Base-by-base conservation (phyloP, 64 coral and sea anemone genomes). In the Pocillopora verrucosa region DNA sequence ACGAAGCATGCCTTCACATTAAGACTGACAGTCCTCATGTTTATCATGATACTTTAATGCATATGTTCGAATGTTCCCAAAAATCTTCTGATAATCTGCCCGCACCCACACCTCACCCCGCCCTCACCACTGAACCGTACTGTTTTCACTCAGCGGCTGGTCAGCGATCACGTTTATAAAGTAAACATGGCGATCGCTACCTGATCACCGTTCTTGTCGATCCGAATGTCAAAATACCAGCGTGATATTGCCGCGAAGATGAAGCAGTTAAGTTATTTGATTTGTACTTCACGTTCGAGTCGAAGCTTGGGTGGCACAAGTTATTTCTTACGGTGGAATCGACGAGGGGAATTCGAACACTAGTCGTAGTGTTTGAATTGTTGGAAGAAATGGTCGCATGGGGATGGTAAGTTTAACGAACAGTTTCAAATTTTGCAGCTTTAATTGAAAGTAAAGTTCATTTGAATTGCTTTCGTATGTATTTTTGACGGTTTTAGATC, bases 401-500 rank as follows among this genome's bases (percentile, higher is more conserved):
- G 6, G 41, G 41, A 45, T 6, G 41, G n/a, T n/a, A n/a, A n/a
- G n/a, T n/a, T n/a, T n/a, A n/a, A n/a, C n/a, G n/a, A n/a, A n/a
- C n/a, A n/a, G n/a, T n/a, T n/a, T n/a, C 41, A 45, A 45, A 45
- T 45, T 45, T 45, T 45, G 6, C 41, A 2, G 41, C 41, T 45
- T 45, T 2, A 45, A 45, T 45, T 45, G 41, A 45, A 45, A 45
- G 41, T 3, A 45, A 45, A 45, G 41, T 45, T 45, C 41, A 45
- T 67, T 67, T 67, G 13, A 67, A 67, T 67, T 67, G 64, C 22
- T 78, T 78, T 56, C 76, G 4, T 34, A 61, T 80, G 78, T 61
- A 61, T 80, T 80, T 80, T 56, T 80, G 78, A 80, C 78, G 78
- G 78, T 80, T 80, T 80, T 80, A 61, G 57, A 80, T 80, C 78